These are phyloP conservation scores for Salminus brasiliensis DNA, from an alignment of 2,113 vertebrate genomes.

Conservation along the genomic window DNA sequence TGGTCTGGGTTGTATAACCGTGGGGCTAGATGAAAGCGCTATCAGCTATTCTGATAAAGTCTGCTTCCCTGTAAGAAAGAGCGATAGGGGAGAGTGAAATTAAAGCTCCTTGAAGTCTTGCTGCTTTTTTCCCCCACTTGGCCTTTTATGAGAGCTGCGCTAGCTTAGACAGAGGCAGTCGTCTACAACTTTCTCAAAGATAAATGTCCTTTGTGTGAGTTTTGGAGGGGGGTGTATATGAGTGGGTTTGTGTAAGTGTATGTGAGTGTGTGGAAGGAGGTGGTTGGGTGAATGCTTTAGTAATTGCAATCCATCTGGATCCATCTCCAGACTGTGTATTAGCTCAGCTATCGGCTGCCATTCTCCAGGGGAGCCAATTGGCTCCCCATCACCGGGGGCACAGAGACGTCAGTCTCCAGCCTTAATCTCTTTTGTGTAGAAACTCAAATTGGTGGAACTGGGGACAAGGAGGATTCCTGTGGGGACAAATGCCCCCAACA, in stretches of 20 bases:
- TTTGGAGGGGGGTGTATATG: neutral
- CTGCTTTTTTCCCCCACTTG: neutral
- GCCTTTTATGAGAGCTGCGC: neutral
- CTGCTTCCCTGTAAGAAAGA: neutral
- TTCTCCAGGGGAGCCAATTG: neutral
- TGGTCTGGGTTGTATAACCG: neutral
- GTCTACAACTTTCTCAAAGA: neutral
- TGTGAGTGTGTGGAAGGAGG: neutral
- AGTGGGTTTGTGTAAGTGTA: neutral
- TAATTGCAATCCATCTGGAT: neutral
- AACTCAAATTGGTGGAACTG: neutral
- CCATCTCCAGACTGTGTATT: neutral
- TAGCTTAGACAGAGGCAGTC: neutral
- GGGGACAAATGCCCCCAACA: neutral
- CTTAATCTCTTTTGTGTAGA: neutral
- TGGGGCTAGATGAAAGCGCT: neutral
- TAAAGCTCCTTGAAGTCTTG: neutral
- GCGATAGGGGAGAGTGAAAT: neutral
- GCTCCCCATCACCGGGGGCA: neutral
- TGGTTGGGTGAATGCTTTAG: neutral
- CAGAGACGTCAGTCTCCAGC: neutral
- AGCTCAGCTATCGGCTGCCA: neutral
- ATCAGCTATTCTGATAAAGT: neutral
- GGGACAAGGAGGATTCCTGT: neutral
- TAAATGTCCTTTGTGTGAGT: neutral